Evolutionary conservation across 2,888 invertebrate genomes (phyloP), one percentile per base, ranked within the genome.

Genomic region (Arrhopalites spinosus): DNA sequence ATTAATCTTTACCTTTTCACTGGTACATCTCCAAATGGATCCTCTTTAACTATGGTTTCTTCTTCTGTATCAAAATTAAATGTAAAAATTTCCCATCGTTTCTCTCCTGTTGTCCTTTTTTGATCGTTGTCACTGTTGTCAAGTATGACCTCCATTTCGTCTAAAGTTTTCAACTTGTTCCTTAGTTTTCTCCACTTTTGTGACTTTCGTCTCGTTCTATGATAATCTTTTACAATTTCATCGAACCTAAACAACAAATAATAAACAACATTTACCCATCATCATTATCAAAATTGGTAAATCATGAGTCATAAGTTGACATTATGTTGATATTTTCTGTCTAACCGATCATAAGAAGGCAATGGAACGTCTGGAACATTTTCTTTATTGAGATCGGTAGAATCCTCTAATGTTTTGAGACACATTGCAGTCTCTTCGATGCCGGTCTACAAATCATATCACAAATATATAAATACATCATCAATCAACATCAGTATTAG

Each of bases 1-100:
- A n/a, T n/a, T n/a, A n/a, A n/a, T n/a, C n/a, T n/a, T 36, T 36
- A 36, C 50, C 68, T 20, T 25, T 50, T 50, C 17, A 47, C 53
- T 2, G 69, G 69, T 20, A 69, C 8, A 17, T 69, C 56, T 5
- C 30, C 20, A 69, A 69, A 69, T 1, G 69, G 69, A n/a, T 69
- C 69, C 17, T 56, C 47, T 0, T 23, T 29, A 2, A 47, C 1
- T 64, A 20, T 8, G 11, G 25, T 36, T n/a, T 74, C 74, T 27
- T 63, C 64, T 17, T 53, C 74, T 1, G 74, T 36, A 66, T 74
- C 74, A 15, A 74, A 74, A 74, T 74, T 27, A 36, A 74, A 74
- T 56, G 50, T 25, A 56, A 74, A 50, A n/a, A 67, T 36, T 67
- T 74, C 64, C 74, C 74, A 74, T 56, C 27, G 53, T 20, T 56